A percentile compares a stretch with the other conserved stretches of the same genome.
phyloP scores from a whole-genome alignment of 2,888 invertebrate genomes.

The Lypha dubia region DNA sequence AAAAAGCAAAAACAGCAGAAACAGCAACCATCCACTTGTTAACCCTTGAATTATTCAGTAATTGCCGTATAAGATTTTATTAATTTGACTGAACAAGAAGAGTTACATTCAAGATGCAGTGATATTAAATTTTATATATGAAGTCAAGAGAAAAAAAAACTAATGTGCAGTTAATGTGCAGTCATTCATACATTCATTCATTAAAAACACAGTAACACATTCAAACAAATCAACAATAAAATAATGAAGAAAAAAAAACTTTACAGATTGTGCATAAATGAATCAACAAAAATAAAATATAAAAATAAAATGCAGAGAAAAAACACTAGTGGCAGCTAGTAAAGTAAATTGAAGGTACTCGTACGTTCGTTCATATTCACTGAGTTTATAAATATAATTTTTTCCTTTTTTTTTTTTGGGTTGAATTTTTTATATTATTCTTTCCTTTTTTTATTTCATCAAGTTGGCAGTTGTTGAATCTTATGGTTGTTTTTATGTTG shows the following conservation, averaged over 20 bases:
- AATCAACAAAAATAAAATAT: slow-evolving; percentile 21
- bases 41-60: slow-evolving; percentile 62
- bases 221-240: slow-evolving; percentile 15
- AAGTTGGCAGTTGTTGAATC: slow-evolving; percentile 36
- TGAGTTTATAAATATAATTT: slow-evolving; percentile 52
- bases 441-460: slow-evolving; percentile 8
- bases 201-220: slow-evolving; percentile 29
- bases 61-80: slow-evolving; percentile 59
- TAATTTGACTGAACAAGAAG: slow-evolving; percentile 47
- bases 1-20: slow-evolving; percentile 31
- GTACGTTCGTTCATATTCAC: slow-evolving; percentile 39
- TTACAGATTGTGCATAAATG: slow-evolving; percentile 15
- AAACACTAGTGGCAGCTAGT: slow-evolving; percentile 59
- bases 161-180: slow-evolving; percentile 69
- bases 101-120: slow-evolving; percentile 59
- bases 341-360: slow-evolving; percentile 59
- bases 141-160: slow-evolving; percentile 32
- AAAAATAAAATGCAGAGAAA: slow-evolving; percentile 14
- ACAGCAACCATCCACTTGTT: slow-evolving; percentile 56
- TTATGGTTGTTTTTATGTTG: slow-evolving; percentile 42
- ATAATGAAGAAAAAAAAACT: slow-evolving; percentile 44
- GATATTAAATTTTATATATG: slow-evolving; percentile 32
- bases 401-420: slow-evolving; percentile 45
- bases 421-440: neutral
- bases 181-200: slow-evolving; percentile 71